phyloP scores from a whole-genome alignment of 2,888 invertebrate genomes.

The Apodemia hepburni region DNA sequence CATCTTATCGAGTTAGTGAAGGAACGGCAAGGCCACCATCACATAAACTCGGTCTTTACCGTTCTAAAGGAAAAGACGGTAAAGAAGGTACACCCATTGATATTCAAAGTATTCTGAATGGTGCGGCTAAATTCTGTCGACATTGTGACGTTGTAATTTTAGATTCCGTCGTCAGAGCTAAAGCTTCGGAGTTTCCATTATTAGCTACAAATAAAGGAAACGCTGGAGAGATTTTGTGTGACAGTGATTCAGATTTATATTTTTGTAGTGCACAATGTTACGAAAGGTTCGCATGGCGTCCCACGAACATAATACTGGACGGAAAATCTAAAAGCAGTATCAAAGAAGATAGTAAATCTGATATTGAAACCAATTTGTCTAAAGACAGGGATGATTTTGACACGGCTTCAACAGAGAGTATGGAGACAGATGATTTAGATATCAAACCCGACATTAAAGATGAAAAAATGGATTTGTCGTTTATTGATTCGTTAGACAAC shows the following conservation, averaged over 20 bases:
- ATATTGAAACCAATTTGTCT: constrained; percentile 60
- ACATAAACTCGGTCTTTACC: constrained; percentile 89
- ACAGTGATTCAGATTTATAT: constrained; percentile 87
- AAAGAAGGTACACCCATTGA: constrained; percentile 92
- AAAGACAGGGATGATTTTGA: constrained; percentile 75
- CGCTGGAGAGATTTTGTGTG: constrained; percentile 72
- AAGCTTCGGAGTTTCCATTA: constrained; percentile 88
- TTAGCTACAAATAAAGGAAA: constrained; percentile 77
- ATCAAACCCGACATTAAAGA: constrained; percentile 75
- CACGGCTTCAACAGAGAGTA: constrained; percentile 71
- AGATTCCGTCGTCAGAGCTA: constrained; percentile 89
- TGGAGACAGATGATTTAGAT: constrained; percentile 77
- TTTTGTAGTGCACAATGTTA: constrained; percentile 96
- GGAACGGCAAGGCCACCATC: constrained; percentile 88
- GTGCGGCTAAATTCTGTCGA: constrained; percentile 93
- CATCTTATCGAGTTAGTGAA: constrained; percentile 93
- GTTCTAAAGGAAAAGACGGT: constrained; percentile 90
- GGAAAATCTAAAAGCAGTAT: constrained; percentile 60
- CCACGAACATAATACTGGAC: constrained; percentile 73
- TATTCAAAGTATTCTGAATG: constrained; percentile 94
- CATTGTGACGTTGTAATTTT: constrained; percentile 96
- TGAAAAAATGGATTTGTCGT: constrained; percentile 75
- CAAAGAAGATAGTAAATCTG: constrained; percentile 63
- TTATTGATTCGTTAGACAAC: constrained; percentile 71
- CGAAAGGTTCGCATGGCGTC: constrained; percentile 87